A percentile compares a stretch with the other conserved stretches of the same genome.
Evolutionary conservation across 2,113 vertebrate species (phyloP).

Genomic region (Martes martes): DNA sequence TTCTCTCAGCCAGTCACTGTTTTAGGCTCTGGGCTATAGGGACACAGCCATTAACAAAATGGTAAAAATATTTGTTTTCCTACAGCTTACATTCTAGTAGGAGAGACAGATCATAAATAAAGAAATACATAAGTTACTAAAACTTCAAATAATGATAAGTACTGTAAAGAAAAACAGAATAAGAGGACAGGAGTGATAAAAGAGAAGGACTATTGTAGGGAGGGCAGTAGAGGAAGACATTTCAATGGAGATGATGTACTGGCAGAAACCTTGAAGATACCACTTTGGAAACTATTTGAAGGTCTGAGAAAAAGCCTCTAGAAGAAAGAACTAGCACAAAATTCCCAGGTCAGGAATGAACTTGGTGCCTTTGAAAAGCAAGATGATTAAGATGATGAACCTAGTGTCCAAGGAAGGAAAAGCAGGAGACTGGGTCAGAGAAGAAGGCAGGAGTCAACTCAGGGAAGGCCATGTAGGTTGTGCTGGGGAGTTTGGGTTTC

Average conservation of each 20-base stretch:
- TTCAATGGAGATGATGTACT: neutral
- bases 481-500: neutral
- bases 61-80: neutral
- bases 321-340: neutral
- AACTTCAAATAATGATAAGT: neutral
- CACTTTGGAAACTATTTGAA: neutral
- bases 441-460: neutral
- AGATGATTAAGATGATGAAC: neutral
- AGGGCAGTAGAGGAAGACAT: neutral
- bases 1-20: neutral
- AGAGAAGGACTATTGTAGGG: neutral
- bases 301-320: neutral
- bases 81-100: neutral
- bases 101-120: neutral
- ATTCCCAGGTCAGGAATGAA: neutral
- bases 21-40: neutral
- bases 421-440: neutral
- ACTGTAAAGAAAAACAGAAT: neutral
- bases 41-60: neutral
- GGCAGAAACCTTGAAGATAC: neutral
- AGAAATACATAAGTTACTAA: neutral
- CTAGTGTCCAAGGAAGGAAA: neutral
- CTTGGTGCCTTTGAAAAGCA: neutral
- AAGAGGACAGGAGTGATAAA: neutral
- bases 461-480: neutral